Base-by-base conservation (phyloP, 2,888 invertebrate species). In the Ametastegia equiseti region DNA sequence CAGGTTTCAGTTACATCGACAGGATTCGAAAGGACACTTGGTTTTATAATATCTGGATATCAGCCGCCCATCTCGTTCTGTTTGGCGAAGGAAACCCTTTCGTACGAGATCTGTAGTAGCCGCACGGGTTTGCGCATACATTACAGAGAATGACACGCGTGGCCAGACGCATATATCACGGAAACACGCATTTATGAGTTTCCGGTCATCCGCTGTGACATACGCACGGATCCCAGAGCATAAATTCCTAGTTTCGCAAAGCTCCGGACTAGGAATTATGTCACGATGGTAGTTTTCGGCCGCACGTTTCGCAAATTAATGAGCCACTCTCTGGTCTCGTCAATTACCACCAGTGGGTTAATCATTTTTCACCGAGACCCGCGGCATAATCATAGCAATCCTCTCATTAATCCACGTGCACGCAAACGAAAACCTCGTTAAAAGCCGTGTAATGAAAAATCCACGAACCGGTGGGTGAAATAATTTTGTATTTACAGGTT, bases 111-210 rank as follows among this genome's bases (percentile, higher is more conserved):
- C 15, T 47, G 67, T 39, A 39, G 67, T 42, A 5, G 54, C 15
- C n/a, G 15, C 71, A 71, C 71, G 47, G 13, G 42, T 71, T 15
- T 71, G 47, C 47, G 54, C 15, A 54, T 36, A 13, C 71, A 13
- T 27, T 47, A 1, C 45, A 13, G 69, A 71, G 71, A 6, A 71
- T 23, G 42, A 60, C 60, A 78, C 60, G 60, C 39, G 75, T 60
- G 78, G 13, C 78, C 23, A 50, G 75, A 77, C 81, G 63, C 77
- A 65, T 81, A 81, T 47, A 81, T 81, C 81, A 81, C 36, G 30
- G 63, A 81, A 73, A 42, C 77, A 63, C 73, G 63, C 75, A 57
- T 81, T 81, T 81, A 45, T 50, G 77, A 30, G 45, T 81, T 80
- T 57, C 78, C 78, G 57, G 78, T 78, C 30, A 57, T 78, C 78